Evolutionary conservation across 2,113 vertebrate species (phyloP), one percentile per base, ranked within the genome.

Genomic region (Poecilia latipinna): DNA sequence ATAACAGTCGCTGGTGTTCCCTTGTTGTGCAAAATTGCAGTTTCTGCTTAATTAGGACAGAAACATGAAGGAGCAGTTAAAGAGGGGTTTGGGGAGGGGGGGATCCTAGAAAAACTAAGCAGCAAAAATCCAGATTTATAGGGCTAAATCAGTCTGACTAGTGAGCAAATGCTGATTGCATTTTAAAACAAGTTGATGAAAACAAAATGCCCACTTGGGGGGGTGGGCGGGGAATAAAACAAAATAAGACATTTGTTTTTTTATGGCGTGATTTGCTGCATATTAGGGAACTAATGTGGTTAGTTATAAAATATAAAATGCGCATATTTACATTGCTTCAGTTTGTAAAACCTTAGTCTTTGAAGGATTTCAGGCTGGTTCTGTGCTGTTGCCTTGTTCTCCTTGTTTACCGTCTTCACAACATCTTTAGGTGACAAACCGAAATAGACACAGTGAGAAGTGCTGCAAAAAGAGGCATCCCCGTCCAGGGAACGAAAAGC

Each of bases 351-450:
- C 54, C 69, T 24, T 31, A 35, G 37, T 39, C 17, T 75, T 51
- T 71, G 86, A 72, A 72, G 63, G 75, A 74, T 87, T 83, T 65
- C 39, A 24, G 31, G 70, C 74, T 72, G 39, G 17, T 54, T 84
- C 12, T 65, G 63, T 78, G 63, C 37, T 79, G 29, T 61, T 79
- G 77, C 63, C 76, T 78, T 75, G 70, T 83, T 79, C 88, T 78
- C 54, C 68, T 75, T 70, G 81, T 84, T 79, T 72, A 77, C 78
- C 75, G 76, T 77, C 68, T 82, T 85, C 80, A 72, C 72, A 67
- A 78, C 74, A 76, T 77, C 70, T 87, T 65, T 71, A 69, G 80
- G 80, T 86, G 84, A 84, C 85, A 82, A 82, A 82, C 74, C 81
- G 73, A 77, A 72, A 86, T 67, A 33, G 77, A 80, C 80, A 80